Conservation (phyloP, 92 coral and sea anemone species). For the Virgularia gustaviana region DNA sequence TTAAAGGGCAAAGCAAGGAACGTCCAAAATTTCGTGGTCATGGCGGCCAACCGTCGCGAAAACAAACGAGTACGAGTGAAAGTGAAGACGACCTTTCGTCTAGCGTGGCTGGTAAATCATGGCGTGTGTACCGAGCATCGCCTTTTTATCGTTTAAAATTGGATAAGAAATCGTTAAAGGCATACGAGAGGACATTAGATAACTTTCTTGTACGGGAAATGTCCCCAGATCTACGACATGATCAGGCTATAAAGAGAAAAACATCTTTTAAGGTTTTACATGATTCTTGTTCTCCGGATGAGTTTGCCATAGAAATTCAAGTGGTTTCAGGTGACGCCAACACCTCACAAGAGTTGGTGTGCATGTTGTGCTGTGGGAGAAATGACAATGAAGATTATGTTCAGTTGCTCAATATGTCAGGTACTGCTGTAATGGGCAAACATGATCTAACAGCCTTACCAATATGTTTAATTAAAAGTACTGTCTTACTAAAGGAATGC, state of each 20-base stretch:
- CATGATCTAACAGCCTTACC: slow-evolving; percentile 62
- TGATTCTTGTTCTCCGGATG: slow-evolving; percentile 51
- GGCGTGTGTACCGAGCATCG: slow-evolving; percentile 74
- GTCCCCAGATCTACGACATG: no score
- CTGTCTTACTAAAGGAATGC: slow-evolving; percentile 48
- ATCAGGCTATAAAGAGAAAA: slow-evolving; percentile 32
- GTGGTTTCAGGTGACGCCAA: slow-evolving; percentile 15
- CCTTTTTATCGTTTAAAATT: slow-evolving; percentile 68
- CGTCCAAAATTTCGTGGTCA: slow-evolving; percentile 8
- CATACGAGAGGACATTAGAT: slow-evolving; percentile 33
- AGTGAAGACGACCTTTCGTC: slow-evolving; percentile 16
- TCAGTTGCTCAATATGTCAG: not conserved
- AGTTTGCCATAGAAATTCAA: slow-evolving; percentile 64
- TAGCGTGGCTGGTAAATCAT: slow-evolving; percentile 65
- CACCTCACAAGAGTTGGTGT: slow-evolving; percentile 43
- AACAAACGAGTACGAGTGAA: not conserved
- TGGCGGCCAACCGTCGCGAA: not conserved
- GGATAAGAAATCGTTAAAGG: slow-evolving; percentile 49
- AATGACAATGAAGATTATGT: slow-evolving; percentile 41
- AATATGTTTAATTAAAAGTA: slow-evolving; percentile 73
- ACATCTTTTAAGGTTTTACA: slow-evolving; percentile 50
- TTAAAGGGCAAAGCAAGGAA: not conserved
- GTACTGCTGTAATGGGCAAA: not conserved
- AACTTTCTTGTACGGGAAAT: slow-evolving; percentile 1
- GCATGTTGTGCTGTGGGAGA: slow-evolving; percentile 66